These are phyloP conservation scores for Gymnoscelis rufifasciata DNA, from an alignment of 2,888 invertebrate species.

Conservation along the genomic window DNA sequence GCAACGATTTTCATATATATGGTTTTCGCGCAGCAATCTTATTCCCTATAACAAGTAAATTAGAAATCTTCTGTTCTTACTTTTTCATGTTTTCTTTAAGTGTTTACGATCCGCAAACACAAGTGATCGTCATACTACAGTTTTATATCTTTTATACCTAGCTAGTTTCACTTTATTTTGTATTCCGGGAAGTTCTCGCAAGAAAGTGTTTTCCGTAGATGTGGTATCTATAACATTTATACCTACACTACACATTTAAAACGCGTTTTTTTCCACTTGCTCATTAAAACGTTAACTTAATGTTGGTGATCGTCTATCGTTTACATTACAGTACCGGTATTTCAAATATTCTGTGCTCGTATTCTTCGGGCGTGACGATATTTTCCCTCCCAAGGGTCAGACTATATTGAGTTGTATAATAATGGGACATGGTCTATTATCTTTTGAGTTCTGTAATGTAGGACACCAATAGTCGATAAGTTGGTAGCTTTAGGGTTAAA, in stretches of 20 bases:
- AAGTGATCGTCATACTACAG: slow-evolving; percentile 35
- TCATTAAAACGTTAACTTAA: slow-evolving; percentile 17
- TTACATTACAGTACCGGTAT: slow-evolving; percentile 31
- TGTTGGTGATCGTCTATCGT: slow-evolving; percentile 21
- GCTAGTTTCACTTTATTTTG: slow-evolving; percentile 63
- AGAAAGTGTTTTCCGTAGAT: slow-evolving; percentile 53
- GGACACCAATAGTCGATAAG: slow-evolving; percentile 22
- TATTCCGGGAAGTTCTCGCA: slow-evolving; percentile 47
- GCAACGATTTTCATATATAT: no score
- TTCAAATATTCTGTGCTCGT: slow-evolving; percentile 42
- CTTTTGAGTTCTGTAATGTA: slow-evolving; percentile 15
- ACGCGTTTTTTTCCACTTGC: slow-evolving; percentile 17
- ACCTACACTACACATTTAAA: slow-evolving; percentile 14
- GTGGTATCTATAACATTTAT: slow-evolving; percentile 14
- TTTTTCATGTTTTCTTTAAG: neutral
- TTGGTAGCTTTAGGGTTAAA: slow-evolving; percentile 19
- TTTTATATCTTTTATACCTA: slow-evolving; percentile 40
- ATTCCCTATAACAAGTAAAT: no score
- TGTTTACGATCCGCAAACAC: slow-evolving; percentile 1
- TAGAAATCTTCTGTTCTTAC: no score
- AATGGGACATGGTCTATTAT: slow-evolving; percentile 20
- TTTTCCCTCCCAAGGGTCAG: slow-evolving; percentile 32
- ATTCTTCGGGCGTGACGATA: slow-evolving; percentile 53
- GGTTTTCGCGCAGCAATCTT: no score
- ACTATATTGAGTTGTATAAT: slow-evolving; percentile 26